Evolutionary conservation across 1,140 invertebrate genomes (phyloP).

Genomic region (Drosophila aff.): DNA sequence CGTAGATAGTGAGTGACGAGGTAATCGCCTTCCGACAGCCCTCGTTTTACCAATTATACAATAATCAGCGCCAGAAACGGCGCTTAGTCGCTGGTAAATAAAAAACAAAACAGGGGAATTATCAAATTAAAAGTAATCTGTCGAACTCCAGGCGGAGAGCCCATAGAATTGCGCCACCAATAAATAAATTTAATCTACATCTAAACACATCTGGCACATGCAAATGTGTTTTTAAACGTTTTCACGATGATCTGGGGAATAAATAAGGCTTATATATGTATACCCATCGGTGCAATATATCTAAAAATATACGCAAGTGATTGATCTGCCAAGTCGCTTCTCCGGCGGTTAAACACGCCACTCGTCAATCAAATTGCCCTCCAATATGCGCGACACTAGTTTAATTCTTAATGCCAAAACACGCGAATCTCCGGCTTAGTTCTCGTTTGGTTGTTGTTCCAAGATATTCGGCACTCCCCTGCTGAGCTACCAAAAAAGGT

Average conservation of each 20-base stretch:
- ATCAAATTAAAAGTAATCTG: constrained; percentile 34
- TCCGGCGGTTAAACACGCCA: constrained; percentile 48
- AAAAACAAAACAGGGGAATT: constrained; percentile 22
- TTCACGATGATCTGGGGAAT: background rate
- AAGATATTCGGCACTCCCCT: background rate
- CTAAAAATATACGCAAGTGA: constrained; percentile 6
- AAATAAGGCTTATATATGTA: background rate
- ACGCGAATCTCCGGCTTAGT: constrained; percentile 64
- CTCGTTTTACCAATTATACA: constrained; percentile 15
- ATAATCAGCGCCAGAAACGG: constrained; percentile 7
- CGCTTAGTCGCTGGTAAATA: constrained; percentile 5
- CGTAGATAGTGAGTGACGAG: constrained; percentile 2
- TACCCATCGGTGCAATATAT: constrained; percentile 1
- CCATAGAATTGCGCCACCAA: constrained; percentile 35
- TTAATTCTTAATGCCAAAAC: constrained; percentile 61
- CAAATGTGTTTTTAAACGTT: constrained; percentile 30
- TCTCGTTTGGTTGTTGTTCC: constrained; percentile 34
- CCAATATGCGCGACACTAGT: constrained; percentile 46
- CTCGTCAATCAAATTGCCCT: constrained; percentile 63
- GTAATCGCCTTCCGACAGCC: constrained; percentile 21
- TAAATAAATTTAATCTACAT: constrained; percentile 48
- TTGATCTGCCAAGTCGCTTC: constrained; percentile 15
- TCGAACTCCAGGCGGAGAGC: background rate
- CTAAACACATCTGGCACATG: constrained; percentile 16
- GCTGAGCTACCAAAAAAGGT: background rate